Evolutionary conservation across 1,140 invertebrate species (phyloP).

Genomic region (Drosophila nebulosa): DNA sequence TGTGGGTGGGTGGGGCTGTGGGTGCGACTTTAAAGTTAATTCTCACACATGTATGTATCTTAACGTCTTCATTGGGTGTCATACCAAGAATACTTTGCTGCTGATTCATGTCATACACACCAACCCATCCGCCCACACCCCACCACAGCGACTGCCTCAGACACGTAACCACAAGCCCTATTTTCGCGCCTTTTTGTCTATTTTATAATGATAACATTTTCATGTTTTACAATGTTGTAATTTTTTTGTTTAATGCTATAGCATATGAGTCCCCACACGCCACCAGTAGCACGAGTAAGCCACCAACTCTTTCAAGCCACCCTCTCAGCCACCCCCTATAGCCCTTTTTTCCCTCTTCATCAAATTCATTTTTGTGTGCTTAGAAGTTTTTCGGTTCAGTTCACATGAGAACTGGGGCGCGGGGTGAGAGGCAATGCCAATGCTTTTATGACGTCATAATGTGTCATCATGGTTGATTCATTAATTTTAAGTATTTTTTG

Average conservation of each 20-base stretch:
- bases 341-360: slow-evolving; percentile 14
- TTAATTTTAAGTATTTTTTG: slow-evolving; percentile 67
- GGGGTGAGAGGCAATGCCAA: not conserved
- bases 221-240: slow-evolving; percentile 71
- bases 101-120: slow-evolving; percentile 39
- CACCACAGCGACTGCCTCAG: too few relatives aligned
- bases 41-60: not conserved
- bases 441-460: slow-evolving; percentile 67
- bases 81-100: slow-evolving; percentile 34
- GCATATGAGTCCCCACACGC: slow-evolving; percentile 40
- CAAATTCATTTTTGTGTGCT: slow-evolving; percentile 15
- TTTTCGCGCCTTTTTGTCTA: slow-evolving; percentile 58
- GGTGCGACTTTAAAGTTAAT: slow-evolving; percentile 42
- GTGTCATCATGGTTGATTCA: slow-evolving; percentile 67
- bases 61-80: slow-evolving; percentile 32
- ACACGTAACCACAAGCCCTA: not conserved
- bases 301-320: slow-evolving; percentile 16
- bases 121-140: too few relatives aligned
- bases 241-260: slow-evolving; percentile 43
- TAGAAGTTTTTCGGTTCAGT: not conserved
- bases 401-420: not conserved
- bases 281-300: not conserved
- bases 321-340: not conserved
- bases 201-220: slow-evolving; percentile 79
- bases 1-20: slow-evolving; percentile 16